phyloP scores from a whole-genome alignment of 2,888 invertebrate genomes.

The Nudaria mundana region DNA sequence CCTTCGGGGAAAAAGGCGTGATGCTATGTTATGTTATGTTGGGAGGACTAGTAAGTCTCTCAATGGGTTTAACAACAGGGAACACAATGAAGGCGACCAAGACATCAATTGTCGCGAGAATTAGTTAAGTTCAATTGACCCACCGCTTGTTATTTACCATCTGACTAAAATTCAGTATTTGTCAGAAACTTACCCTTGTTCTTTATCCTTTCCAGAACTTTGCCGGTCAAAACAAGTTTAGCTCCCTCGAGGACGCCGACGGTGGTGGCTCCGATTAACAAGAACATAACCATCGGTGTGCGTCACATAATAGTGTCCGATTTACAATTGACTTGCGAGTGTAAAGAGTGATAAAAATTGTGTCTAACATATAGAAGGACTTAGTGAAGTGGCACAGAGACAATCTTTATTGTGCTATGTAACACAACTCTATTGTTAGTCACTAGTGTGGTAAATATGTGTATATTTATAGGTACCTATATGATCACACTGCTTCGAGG shows the following conservation, averaged over 20 bases:
- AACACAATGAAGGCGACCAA: too few species aligned
- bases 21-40: too few species aligned
- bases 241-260: conserved; percentile 85
- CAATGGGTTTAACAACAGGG: too few species aligned
- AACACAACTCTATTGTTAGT: conserved; percentile 61
- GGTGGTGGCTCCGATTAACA: conserved; percentile 73
- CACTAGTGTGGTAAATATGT: conserved; percentile 63
- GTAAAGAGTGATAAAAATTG: conserved; percentile 75
- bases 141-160: too few species aligned
- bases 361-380: conserved; percentile 57
- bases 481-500: conserved; percentile 64
- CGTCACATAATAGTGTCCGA: conserved; percentile 54
- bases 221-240: conserved; percentile 89
- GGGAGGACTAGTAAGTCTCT: too few species aligned
- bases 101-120: too few species aligned
- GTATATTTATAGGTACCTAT: conserved; percentile 55
- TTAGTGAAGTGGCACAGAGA: conserved; percentile 52
- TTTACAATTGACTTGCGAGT: conserved; percentile 65
- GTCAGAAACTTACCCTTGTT: too few species aligned
- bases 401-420: conserved; percentile 66
- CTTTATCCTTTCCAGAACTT: conserved; percentile 81
- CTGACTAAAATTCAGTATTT: too few species aligned
- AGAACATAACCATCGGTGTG: conserved; percentile 34
- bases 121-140: too few species aligned
- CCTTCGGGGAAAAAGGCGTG: too few species aligned